These are phyloP conservation scores for Dryobota labecula DNA, from an alignment of 2,888 invertebrate genomes.

Conservation along the genomic window DNA sequence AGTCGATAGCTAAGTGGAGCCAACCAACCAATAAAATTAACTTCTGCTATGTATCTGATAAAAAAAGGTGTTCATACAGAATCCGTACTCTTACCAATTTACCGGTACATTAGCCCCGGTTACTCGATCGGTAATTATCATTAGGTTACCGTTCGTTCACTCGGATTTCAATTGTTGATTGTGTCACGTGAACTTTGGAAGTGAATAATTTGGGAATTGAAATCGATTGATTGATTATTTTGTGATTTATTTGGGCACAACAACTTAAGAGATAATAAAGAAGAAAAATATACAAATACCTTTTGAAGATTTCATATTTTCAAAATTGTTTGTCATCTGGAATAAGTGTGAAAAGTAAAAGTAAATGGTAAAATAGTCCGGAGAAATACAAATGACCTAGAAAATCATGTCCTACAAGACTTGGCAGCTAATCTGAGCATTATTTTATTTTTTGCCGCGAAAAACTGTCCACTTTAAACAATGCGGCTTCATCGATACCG, in stretches of 20 bases:
- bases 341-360: neutral
- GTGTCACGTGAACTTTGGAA: constrained; percentile 67
- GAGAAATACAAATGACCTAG: constrained; percentile 48
- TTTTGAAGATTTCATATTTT: neutral
- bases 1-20: constrained; percentile 54
- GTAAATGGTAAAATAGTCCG: neutral
- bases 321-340: neutral
- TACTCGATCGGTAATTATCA: constrained; percentile 74
- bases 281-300: neutral
- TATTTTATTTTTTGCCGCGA: constrained; percentile 67
- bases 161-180: constrained; percentile 70
- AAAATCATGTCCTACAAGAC: constrained; percentile 51
- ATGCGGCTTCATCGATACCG: constrained; percentile 74
- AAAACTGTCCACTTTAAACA: constrained; percentile 70
- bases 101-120: constrained; percentile 77
- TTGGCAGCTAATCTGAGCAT: constrained; percentile 45
- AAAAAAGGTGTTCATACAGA: constrained; percentile 75
- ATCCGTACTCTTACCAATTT: constrained; percentile 81
- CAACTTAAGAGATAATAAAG: neutral
- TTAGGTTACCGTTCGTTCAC: constrained; percentile 74
- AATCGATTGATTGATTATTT: too few relatives aligned
- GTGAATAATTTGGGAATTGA: neutral
- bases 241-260: neutral
- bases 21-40: constrained; percentile 67
- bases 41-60: constrained; percentile 72